Evolutionary conservation across 2,797 vertebrate genomes (phyloP).

Genomic region (Champsocephalus gunnari): DNA sequence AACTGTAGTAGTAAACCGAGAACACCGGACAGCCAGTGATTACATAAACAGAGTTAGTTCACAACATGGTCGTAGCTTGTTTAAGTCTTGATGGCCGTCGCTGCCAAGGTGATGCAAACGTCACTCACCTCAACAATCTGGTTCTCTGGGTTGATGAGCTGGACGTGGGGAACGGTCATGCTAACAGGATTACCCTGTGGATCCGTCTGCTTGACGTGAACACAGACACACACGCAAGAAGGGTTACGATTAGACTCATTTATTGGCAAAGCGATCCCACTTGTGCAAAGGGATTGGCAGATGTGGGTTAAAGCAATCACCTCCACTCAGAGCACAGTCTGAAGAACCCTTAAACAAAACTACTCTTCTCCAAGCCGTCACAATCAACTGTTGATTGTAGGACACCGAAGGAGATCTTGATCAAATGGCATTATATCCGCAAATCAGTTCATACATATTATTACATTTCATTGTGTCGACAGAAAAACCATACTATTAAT

Average conservation of each 20-base stretch:
- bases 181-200: constrained; percentile 90
- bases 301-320: constrained; percentile 53
- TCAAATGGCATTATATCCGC: neutral
- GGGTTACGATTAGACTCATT: constrained; percentile 58
- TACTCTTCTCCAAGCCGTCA: neutral
- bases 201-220: constrained; percentile 85
- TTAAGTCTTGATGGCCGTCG: neutral
- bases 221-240: constrained; percentile 29
- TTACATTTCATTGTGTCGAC: neutral
- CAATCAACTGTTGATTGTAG: neutral
- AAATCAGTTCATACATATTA: too few species aligned
- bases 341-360: neutral
- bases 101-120: constrained; percentile 3
- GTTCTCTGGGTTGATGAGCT: constrained; percentile 99
- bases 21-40: constrained; percentile 7
- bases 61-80: neutral
- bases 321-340: constrained; percentile 6
- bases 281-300: constrained; percentile 48
- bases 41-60: neutral
- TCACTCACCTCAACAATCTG: constrained; percentile 96
- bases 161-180: constrained; percentile 97
- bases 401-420: neutral
- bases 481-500: neutral
- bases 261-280: constrained; percentile 59
- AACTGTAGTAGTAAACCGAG: neutral